Evolutionary conservation across 1,140 invertebrate species (phyloP).

Genomic region (Carcinoscorpius rotundicauda): DNA sequence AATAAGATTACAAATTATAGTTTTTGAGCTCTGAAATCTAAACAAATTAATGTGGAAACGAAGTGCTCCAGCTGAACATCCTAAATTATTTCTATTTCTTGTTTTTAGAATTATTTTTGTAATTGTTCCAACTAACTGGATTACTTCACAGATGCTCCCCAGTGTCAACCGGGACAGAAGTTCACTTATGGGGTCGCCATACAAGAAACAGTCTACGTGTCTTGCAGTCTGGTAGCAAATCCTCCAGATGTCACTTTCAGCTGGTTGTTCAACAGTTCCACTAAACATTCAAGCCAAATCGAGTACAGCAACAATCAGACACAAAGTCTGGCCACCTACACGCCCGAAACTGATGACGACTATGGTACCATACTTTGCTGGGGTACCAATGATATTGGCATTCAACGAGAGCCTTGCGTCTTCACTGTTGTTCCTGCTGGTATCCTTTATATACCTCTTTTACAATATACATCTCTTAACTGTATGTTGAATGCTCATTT

Average conservation of each 20-base stretch:
- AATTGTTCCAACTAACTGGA: too few relatives aligned
- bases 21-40: too few relatives aligned
- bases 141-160: slow-evolving; percentile 30
- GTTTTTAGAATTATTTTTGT: too few relatives aligned
- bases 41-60: too few relatives aligned
- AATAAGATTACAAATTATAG: too few relatives aligned
- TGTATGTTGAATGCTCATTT: too few relatives aligned
- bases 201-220: slow-evolving; percentile 64
- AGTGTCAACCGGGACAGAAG: slow-evolving; percentile 56
- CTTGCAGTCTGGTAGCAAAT: slow-evolving; percentile 71
- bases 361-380: slow-evolving; percentile 26
- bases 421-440: slow-evolving; percentile 26
- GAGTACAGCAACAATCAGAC: slow-evolving; percentile 9
- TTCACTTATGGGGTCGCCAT: slow-evolving; percentile 57
- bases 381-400: slow-evolving; percentile 25
- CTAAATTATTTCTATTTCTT: too few relatives aligned
- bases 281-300: slow-evolving; percentile 5
- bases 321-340: slow-evolving; percentile 11
- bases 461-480: too few relatives aligned
- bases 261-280: slow-evolving; percentile 47
- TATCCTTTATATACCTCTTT: background rate
- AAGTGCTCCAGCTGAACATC: too few relatives aligned
- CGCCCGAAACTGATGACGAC: slow-evolving; percentile 20
- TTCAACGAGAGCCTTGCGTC: slow-evolving; percentile 26
- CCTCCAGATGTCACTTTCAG: slow-evolving; percentile 35